phyloP scores from a whole-genome alignment of 2,113 vertebrate genomes.

The Ondatra zibethicus region DNA sequence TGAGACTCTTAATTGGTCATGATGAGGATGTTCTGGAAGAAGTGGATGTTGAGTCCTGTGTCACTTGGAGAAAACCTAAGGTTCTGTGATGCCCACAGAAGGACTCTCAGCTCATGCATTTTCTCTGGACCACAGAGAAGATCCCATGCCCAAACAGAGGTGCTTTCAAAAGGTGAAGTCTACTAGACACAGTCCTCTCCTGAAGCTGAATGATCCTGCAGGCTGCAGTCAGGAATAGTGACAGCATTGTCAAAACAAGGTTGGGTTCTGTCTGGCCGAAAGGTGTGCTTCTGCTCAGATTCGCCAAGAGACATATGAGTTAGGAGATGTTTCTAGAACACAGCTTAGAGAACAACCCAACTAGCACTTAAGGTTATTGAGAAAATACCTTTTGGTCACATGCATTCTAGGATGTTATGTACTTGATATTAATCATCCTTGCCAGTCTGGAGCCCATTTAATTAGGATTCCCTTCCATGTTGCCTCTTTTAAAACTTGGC shows the following conservation, averaged over 20 bases:
- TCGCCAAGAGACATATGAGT: slow-evolving; percentile 58
- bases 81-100: background rate
- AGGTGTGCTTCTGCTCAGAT: slow-evolving; percentile 34
- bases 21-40: background rate
- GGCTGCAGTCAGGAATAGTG: background rate
- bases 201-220: background rate
- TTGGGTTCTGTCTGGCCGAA: slow-evolving; percentile 11
- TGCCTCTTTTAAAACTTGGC: slow-evolving; percentile 76
- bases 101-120: background rate
- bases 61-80: background rate
- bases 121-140: background rate
- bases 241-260: slow-evolving; percentile 18
- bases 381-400: slow-evolving; percentile 77
- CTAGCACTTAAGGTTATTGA: slow-evolving; percentile 76
- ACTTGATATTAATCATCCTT: slow-evolving; percentile 73
- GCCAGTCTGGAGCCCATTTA: slow-evolving; percentile 66
- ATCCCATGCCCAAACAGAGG: background rate
- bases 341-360: slow-evolving; percentile 58
- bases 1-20: background rate
- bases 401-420: slow-evolving; percentile 72
- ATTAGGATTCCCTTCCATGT: slow-evolving; percentile 65
- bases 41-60: background rate
- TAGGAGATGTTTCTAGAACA: slow-evolving; percentile 66
- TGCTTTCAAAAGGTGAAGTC: background rate
- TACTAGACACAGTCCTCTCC: background rate